Base-by-base conservation (phyloP, 2,797 vertebrate species). In the Garrulus glandarius region DNA sequence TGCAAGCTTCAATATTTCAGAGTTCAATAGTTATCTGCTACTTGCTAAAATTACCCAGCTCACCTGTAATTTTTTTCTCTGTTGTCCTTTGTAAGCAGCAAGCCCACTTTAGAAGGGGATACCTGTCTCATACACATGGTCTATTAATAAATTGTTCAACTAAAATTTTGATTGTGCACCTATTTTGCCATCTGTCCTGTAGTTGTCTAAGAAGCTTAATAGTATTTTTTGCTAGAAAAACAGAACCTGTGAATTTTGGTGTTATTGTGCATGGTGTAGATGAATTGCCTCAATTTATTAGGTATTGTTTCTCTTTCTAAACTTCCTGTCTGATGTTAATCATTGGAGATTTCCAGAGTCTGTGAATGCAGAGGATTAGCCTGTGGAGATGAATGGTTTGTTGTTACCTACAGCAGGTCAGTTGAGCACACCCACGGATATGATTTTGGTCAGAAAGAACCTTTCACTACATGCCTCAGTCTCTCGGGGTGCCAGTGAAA, bases 121-220 rank as follows among this genome's bases (percentile, higher is more conserved):
- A 6, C 13, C 27, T 23, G 5, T 70, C 47, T 71, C 26, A 22
- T 46, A 27, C 4, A 2, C 1, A 2, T 37, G 24, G 5, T 52
- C 13, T 77, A 0, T 70, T 64, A 44, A 52, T 78, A 47, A 86
- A 60, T 34, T 56, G 7, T n/a, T 71, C 32, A 14, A 37, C 26
- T 68, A 43, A 78, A 86, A n/a, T 32, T 46, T 56, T 39, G 41
- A 21, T 78, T 0, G 0, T 43, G 24, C 11, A 18, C 4, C 1
- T 56, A 11, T n/a, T 78, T 84, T 50, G 11, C 44, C 3, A 10
- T 78, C n/a, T 72, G 7, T 37, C 67, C 34, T 15, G 29, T 29
- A 75, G 75, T 7, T 74, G 12, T 37, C 32, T 26, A 27, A 78
- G 43, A 47, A 47, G 9, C 39, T 70, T 29, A 21, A 15, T 20